Evolutionary conservation across 2,797 vertebrate species (phyloP).

Genomic region (Typhlichthys subterraneus): DNA sequence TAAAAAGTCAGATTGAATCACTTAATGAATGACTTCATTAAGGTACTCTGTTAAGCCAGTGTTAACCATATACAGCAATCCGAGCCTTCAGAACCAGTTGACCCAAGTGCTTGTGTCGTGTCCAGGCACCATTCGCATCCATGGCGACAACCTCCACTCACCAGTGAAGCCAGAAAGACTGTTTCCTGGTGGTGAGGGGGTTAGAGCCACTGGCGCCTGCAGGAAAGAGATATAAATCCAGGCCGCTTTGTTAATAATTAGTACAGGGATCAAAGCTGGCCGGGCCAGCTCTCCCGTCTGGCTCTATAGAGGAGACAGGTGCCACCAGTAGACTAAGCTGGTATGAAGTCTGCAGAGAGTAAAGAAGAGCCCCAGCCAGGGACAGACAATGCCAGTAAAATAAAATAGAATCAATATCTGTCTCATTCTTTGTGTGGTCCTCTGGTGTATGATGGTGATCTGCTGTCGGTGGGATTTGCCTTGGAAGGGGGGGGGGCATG

Average conservation of each 20-base stretch:
- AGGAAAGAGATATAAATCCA: conserved; percentile 74
- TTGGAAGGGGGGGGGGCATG: conserved; percentile 39
- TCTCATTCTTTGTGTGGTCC: conserved; percentile 19
- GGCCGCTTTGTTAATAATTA: conserved; percentile 81
- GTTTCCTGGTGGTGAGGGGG: conserved; percentile 55
- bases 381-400: conserved; percentile 59
- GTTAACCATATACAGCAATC: conserved; percentile 31
- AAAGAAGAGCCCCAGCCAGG: conserved; percentile 49
- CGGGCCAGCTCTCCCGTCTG: conserved; percentile 70
- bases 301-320: conserved; percentile 80
- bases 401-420: conserved; percentile 39
- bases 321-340: conserved; percentile 72
- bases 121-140: conserved; percentile 34
- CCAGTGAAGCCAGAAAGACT: conserved; percentile 53
- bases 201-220: conserved; percentile 71
- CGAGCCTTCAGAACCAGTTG: conserved; percentile 41
- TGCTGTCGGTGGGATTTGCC: conserved; percentile 39
- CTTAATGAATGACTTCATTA: conserved; percentile 4
- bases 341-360: conserved; percentile 39
- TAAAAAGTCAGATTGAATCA: no score
- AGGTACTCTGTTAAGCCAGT: conserved; percentile 21
- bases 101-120: conserved; percentile 51
- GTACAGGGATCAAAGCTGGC: conserved; percentile 73
- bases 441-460: conserved; percentile 32
- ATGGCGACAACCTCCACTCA: conserved; percentile 55